Evolutionary conservation across 2,888 invertebrate species (phyloP), one percentile per base, ranked within the genome.

Genomic region (Caenorhabditis angaria): DNA sequence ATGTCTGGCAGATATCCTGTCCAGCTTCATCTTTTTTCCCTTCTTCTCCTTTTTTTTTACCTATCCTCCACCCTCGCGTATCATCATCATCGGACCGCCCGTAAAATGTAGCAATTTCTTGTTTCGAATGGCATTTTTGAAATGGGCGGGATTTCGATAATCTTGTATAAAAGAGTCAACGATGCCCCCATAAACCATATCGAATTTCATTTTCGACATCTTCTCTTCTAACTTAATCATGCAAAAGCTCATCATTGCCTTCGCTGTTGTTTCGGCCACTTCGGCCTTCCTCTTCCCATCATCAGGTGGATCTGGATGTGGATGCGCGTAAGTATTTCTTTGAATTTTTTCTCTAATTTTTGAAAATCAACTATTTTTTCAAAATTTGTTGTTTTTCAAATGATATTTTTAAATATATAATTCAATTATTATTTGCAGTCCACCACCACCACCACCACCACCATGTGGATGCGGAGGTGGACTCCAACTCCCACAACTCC

Each of bases 391-490:
- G 14, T 53, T 59, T 64, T 20, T 22, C 18, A 41, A 18, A 22
- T 58, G 27, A 27, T n/a, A n/a, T n/a, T 53, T 5, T 20, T 64
- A 20, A 20, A 22, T 32, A 24, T 20, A 54, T 24, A 25, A 24
- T 27, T 20, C 3, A 22, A 24, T 54, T 35, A 29, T n/a, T 25
- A 57, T 47, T 64, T 76, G 22, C 71, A 74, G 77, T 55, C 74
- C 77, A 65, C 71, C 71, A 60, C 71, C 71, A 60, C 77, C 77
- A 61, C 73, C 73, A 65, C 74, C 77, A 65, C 77, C 77, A 55
- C 65, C 68, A 54, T 75, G 77, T 62, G 74, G 77, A 60, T 71
- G 77, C 72, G 77, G 74, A 48, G 77, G 71, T 25, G 70, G 60
- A 56, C 67, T 57, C 41, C n/a, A 63, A 18, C 63, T 66, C 28